These are phyloP conservation scores for Phlogophora meticulosa DNA, from an alignment of 2,888 invertebrate species.

Conservation along the genomic window DNA sequence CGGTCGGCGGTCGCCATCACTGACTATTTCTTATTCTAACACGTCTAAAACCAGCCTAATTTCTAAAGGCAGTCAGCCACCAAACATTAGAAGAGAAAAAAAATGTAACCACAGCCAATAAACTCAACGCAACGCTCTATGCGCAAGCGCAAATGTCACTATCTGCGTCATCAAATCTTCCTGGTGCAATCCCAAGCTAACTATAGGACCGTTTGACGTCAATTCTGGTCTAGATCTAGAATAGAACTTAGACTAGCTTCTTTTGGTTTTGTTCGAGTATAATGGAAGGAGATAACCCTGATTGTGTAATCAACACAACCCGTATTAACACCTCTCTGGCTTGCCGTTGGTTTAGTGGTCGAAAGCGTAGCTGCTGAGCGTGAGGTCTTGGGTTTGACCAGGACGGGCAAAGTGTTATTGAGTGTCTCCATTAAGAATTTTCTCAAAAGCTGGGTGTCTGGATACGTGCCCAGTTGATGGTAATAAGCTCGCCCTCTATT, in stretches of 20 bases:
- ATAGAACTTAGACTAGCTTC: slow-evolving; percentile 50
- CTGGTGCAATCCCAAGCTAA: slow-evolving; percentile 67
- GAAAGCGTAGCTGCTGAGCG: no score
- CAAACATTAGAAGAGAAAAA: slow-evolving; percentile 12
- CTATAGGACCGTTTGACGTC: slow-evolving; percentile 62
- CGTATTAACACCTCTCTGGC: no score
- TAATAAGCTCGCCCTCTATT: no score
- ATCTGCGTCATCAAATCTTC: slow-evolving; percentile 63
- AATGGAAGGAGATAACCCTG: neutral
- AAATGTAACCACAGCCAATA: slow-evolving; percentile 45
- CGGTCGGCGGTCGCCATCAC: no score
- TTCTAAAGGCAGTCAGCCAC: neutral
- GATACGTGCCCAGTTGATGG: no score
- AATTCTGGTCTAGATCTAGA: slow-evolving; percentile 55
- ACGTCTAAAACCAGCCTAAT: no score
- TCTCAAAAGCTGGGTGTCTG: no score
- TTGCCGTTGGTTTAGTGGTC: no score
- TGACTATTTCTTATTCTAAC: no score
- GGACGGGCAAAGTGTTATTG: no score
- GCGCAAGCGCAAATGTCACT: slow-evolving; percentile 59
- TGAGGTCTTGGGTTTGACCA: no score
- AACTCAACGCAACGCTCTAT: slow-evolving; percentile 28
- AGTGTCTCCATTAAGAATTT: no score
- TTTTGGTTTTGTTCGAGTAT: slow-evolving; percentile 40
- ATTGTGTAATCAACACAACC: neutral